These are phyloP conservation scores for Chromis chromis DNA, from an alignment of 2,797 vertebrate species.

Conservation along the genomic window DNA sequence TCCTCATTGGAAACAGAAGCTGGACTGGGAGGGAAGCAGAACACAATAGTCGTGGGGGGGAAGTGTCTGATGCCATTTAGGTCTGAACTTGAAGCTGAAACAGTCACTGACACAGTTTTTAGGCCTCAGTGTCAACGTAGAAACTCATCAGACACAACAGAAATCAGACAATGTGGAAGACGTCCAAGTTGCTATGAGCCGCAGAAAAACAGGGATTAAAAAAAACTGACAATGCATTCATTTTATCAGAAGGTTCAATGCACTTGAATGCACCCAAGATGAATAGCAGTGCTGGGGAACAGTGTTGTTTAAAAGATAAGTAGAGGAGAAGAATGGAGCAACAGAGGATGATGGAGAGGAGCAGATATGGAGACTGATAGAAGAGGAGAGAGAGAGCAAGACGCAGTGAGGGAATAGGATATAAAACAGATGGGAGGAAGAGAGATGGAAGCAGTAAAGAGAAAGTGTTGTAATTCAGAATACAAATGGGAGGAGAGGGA, in stretches of 20 bases:
- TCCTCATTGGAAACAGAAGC: constrained; percentile 29
- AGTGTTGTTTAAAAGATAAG: constrained; percentile 55
- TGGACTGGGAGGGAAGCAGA: constrained; percentile 26
- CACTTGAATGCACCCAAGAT: constrained; percentile 55
- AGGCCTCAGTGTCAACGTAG: constrained; percentile 16
- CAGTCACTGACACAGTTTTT: constrained; percentile 10
- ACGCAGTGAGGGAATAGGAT: constrained; percentile 22
- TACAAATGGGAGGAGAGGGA: constrained; percentile 4
- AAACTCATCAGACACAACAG: constrained; percentile 12
- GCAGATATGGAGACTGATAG: constrained; percentile 50
- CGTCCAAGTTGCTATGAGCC: constrained; percentile 18
- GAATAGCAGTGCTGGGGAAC: constrained; percentile 45
- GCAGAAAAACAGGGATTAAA: constrained; percentile 44
- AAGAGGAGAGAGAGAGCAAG: constrained; percentile 38
- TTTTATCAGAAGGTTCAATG: constrained; percentile 54
- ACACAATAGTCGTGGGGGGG: constrained; percentile 11
- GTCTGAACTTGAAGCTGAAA: constrained; percentile 15
- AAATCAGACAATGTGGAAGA: constrained; percentile 31
- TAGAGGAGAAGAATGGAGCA: constrained; percentile 47
- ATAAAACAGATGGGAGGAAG: constrained; percentile 47
- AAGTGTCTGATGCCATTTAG: constrained; percentile 14
- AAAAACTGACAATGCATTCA: constrained; percentile 39
- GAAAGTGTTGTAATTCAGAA: constrained; percentile 38
- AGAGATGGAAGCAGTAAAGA: constrained; percentile 21
- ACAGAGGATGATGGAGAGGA: constrained; percentile 49